These are phyloP conservation scores for Drosophila stalkeri DNA, from an alignment of 2,888 invertebrate species.

Conservation along the genomic window DNA sequence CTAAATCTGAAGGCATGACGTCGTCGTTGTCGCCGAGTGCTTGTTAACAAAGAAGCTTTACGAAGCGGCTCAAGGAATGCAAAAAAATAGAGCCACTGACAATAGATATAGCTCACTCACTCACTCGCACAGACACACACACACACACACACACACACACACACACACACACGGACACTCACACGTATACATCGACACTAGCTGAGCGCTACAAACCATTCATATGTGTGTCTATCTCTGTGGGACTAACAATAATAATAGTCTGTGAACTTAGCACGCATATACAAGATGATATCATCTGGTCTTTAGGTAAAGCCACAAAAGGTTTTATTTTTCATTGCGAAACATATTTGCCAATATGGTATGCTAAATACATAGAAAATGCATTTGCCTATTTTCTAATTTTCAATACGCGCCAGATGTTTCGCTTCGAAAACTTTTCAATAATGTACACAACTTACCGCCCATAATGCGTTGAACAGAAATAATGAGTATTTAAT, in stretches of 20 bases:
- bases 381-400: conserved; percentile 5
- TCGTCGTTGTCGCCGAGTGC: conserved; percentile 28
- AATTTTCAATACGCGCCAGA: conserved; percentile 31
- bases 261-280: conserved; percentile 66
- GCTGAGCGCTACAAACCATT: conserved; percentile 8
- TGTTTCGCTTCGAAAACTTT: conserved; percentile 35
- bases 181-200: neutral
- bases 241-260: conserved; percentile 43
- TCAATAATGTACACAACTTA: conserved; percentile 61
- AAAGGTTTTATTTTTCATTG: conserved; percentile 18
- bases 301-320: conserved; percentile 40
- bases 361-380: neutral
- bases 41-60: conserved; percentile 60
- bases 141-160: neutral
- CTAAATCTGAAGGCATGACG: conserved; percentile 67
- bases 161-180: neutral
- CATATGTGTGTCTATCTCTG: conserved; percentile 21
- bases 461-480: conserved; percentile 81
- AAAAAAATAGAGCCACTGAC: conserved; percentile 51
- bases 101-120: conserved; percentile 47
- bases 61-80: conserved; percentile 55
- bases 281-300: conserved; percentile 79
- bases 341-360: conserved; percentile 16
- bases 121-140: conserved; percentile 6
- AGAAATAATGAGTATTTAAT: conserved; percentile 78